phyloP scores from a whole-genome alignment of 2,113 vertebrate genomes.

The Nyctibius bracteatus region DNA sequence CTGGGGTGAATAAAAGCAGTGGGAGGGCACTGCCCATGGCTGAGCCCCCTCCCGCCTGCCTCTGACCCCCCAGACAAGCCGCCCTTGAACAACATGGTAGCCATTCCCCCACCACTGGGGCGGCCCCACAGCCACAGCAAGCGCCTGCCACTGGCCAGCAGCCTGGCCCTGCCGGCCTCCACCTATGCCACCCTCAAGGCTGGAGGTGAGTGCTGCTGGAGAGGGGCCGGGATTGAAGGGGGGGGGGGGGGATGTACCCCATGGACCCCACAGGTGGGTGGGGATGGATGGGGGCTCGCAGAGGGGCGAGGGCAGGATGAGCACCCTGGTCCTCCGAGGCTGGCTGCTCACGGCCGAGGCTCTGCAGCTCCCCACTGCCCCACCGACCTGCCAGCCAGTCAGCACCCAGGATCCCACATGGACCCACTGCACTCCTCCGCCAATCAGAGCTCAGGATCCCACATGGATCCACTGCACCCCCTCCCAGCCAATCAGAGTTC shows the following conservation, averaged over 20 bases:
- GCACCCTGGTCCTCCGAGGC: neutral
- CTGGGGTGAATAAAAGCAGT: neutral
- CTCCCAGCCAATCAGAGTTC: neutral
- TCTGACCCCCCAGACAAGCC: constrained; percentile 63
- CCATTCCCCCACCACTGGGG: constrained; percentile 25
- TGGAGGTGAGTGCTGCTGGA: constrained; percentile 59
- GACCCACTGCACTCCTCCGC: neutral
- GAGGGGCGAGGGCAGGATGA: neutral
- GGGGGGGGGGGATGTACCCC: rapidly evolving
- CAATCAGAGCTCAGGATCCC: neutral
- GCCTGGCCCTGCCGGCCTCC: constrained; percentile 35
- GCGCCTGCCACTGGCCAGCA: constrained; percentile 23
- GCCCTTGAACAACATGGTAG: constrained; percentile 53
- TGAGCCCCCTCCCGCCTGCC: neutral
- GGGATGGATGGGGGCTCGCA: neutral
- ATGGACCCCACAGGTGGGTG: rapidly evolving
- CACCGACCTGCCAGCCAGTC: neutral
- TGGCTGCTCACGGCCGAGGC: neutral
- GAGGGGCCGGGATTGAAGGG: neutral
- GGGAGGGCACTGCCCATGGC: rapidly evolving
- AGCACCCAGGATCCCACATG: rapidly evolving
- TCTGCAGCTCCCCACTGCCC: neutral
- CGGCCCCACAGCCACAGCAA: constrained; percentile 44
- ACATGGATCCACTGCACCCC: rapidly evolving
- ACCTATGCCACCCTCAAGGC: constrained; percentile 68